Percentiles rank a stretch among this genome's conserved stretches.
Evolutionary conservation across 2,797 vertebrate genomes (phyloP).

Genomic region (Tokudaia tokunoshimensis): DNA sequence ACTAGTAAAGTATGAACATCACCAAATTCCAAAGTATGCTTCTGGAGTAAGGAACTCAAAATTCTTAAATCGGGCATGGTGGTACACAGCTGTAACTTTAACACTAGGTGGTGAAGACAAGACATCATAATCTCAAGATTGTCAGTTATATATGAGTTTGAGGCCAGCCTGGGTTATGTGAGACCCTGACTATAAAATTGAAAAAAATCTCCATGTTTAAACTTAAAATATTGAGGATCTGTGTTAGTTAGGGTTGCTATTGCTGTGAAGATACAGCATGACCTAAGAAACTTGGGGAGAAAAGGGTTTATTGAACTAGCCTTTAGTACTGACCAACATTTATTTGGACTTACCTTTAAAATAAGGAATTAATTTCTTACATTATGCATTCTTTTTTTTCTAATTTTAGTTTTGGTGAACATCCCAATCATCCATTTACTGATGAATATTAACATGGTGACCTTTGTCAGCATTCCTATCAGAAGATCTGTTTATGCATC

Average conservation of each 20-base stretch:
- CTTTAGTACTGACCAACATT: background rate
- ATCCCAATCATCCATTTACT: slow-evolving; percentile 8
- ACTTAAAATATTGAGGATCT: background rate
- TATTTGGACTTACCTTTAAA: background rate
- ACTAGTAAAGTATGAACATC: background rate
- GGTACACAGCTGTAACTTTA: background rate
- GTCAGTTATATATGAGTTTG: background rate
- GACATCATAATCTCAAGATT: background rate
- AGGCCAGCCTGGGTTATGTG: background rate
- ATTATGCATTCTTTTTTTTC: background rate
- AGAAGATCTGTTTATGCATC: too few relatives aligned
- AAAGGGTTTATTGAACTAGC: background rate
- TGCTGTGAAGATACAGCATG: background rate
- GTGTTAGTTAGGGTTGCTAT: background rate
- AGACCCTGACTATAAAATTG: background rate
- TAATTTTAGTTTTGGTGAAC: background rate
- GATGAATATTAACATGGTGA: slow-evolving; percentile 47
- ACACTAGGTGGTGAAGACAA: background rate
- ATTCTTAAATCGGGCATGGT: background rate
- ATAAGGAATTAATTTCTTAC: background rate
- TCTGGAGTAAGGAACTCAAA: background rate
- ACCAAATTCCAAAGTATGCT: background rate
- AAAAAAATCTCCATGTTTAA: background rate
- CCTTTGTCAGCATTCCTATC: background rate
- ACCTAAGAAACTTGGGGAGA: background rate